Percentiles rank a stretch among this genome's conserved stretches.
Conservation (phyloP, 1,140 invertebrate genomes). For the Zaprionus ghesquierei region DNA sequence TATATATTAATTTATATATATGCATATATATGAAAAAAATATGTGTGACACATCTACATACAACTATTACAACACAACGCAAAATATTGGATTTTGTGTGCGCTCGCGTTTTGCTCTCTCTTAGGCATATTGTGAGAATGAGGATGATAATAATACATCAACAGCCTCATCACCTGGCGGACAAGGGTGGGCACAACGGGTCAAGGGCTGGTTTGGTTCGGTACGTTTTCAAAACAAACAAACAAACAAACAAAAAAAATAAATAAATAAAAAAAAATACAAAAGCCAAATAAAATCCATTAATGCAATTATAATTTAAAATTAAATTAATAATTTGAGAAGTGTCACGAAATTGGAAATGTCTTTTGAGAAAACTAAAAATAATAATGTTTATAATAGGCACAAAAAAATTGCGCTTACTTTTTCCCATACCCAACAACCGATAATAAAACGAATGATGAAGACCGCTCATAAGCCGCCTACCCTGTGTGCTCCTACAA, state of each 20-base stretch:
- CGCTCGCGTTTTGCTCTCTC: slow-evolving; percentile 71
- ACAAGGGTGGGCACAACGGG: slow-evolving; percentile 87
- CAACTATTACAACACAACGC: slow-evolving; percentile 50
- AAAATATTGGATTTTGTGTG: slow-evolving; percentile 74
- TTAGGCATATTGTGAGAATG: slow-evolving; percentile 82
- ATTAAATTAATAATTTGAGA: slow-evolving; percentile 19
- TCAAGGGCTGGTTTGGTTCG: slow-evolving; percentile 87
- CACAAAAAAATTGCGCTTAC: slow-evolving; percentile 44
- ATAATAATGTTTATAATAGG: slow-evolving; percentile 29
- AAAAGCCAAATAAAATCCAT: slow-evolving; percentile 39
- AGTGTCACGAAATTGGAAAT: slow-evolving; percentile 66
- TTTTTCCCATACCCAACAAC: slow-evolving; percentile 32
- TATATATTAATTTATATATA: slow-evolving; percentile 10
- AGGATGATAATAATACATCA: slow-evolving; percentile 81
- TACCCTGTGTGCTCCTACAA: slow-evolving; percentile 81
- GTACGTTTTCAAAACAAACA: slow-evolving; percentile 83
- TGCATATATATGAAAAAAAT: slow-evolving; percentile 37
- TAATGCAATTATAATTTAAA: slow-evolving; percentile 56
- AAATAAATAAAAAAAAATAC: slow-evolving; percentile 44
- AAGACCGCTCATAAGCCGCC: slow-evolving; percentile 82
- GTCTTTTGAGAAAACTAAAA: slow-evolving; percentile 33
- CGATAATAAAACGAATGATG: slow-evolving; percentile 76
- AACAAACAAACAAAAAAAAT: slow-evolving; percentile 25
- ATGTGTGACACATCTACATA: slow-evolving; percentile 50
- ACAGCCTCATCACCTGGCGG: slow-evolving; percentile 84